These are phyloP conservation scores for Chlorops oryzae DNA, from an alignment of 1,140 invertebrate genomes.

Conservation along the genomic window DNA sequence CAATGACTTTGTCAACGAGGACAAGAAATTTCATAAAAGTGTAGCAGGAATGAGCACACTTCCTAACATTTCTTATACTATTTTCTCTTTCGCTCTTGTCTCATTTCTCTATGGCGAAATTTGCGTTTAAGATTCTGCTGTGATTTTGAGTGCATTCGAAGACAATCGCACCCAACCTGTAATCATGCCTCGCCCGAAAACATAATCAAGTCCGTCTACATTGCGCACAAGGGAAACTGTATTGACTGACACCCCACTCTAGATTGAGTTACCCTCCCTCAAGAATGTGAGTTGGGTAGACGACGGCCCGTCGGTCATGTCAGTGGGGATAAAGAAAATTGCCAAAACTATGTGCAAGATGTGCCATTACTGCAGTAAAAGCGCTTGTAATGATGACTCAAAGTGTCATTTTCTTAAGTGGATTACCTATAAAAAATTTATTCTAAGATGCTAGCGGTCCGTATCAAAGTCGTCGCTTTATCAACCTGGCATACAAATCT, in stretches of 20 bases:
- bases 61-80: too few relatives aligned
- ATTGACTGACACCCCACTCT: not conserved
- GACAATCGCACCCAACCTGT: not conserved
- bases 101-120: too few relatives aligned
- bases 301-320: constrained; percentile 1
- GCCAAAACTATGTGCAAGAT: constrained; percentile 49
- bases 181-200: not conserved
- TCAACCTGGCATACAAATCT: constrained; percentile 6
- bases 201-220: not conserved
- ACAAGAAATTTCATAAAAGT: too few relatives aligned
- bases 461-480: constrained; percentile 3
- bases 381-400: constrained; percentile 48
- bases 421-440: constrained; percentile 49
- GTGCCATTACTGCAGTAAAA: constrained; percentile 47
- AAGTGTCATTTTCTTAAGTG: constrained; percentile 47
- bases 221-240: not conserved
- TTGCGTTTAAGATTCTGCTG: too few relatives aligned
- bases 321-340: constrained; percentile 43
- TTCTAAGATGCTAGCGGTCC: constrained; percentile 26
- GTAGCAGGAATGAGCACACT: too few relatives aligned
- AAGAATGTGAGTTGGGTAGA: too few relatives aligned
- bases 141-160: too few relatives aligned
- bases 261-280: too few relatives aligned
- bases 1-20: too few relatives aligned
- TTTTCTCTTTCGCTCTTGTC: too few relatives aligned